phyloP scores from a whole-genome alignment of 23 tunicate species.

The Styela plicata region DNA sequence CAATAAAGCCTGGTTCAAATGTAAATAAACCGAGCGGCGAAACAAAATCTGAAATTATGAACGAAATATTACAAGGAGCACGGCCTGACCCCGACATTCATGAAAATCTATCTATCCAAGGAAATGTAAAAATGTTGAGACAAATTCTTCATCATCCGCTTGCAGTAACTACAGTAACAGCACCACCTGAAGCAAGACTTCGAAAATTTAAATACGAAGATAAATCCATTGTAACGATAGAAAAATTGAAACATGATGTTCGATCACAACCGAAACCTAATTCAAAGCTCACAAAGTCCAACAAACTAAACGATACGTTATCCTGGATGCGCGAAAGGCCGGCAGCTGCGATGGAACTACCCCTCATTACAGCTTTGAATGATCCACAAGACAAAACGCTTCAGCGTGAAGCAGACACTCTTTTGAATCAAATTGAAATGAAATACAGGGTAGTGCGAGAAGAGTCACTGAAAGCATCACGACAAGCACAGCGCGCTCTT shows the following conservation, averaged over 20 bases:
- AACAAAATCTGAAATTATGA: constrained; percentile 2
- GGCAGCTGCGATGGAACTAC: constrained; percentile 39
- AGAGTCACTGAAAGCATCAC: constrained; percentile 68
- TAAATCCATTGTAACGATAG: not conserved
- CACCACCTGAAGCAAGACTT: constrained; percentile 12
- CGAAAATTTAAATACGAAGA: not conserved
- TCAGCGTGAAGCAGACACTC: constrained; percentile 51
- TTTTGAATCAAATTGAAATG: constrained; percentile 48
- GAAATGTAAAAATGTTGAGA: constrained; percentile 61
- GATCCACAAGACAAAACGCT: not conserved
- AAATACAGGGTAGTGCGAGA: constrained; percentile 88
- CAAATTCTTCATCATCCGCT: constrained; percentile 59
- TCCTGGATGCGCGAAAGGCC: constrained; percentile 41
- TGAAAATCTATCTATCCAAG: constrained; percentile 60
- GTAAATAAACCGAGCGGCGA: not conserved
- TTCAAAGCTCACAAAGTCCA: not conserved
- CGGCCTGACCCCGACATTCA: constrained; percentile 40
- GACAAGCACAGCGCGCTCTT: constrained; percentile 52
- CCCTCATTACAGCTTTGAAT: constrained; percentile 47
- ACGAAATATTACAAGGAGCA: constrained; percentile 57
- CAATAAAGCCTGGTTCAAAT: not conserved
- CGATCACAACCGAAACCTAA: constrained; percentile 18
- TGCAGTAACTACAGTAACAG: not conserved
- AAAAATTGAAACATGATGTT: constrained; percentile 11
- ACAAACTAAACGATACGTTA: constrained; percentile 27